Percentiles rank a stretch among this genome's conserved stretches.
Evolutionary conservation across 2,888 invertebrate genomes (phyloP).

Genomic region (Andrena dorsata): DNA sequence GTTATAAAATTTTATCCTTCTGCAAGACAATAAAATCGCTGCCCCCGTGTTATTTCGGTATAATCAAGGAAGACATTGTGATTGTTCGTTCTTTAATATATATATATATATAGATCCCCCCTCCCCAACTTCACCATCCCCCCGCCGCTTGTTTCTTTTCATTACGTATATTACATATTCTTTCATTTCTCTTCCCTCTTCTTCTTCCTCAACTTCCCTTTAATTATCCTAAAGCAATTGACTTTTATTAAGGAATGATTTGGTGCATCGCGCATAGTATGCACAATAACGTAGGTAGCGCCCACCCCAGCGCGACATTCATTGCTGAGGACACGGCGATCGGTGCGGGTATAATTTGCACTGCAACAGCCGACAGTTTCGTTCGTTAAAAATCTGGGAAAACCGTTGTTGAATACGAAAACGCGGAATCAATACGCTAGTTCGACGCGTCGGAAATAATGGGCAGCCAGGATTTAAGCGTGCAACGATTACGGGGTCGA

Average conservation of each 20-base stretch:
- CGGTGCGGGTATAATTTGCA: conserved; percentile 75
- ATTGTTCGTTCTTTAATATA: conserved; percentile 73
- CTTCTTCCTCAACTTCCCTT: conserved; percentile 4
- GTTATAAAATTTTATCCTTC: conserved; percentile 67
- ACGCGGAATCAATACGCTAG: not conserved
- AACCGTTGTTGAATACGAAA: not conserved
- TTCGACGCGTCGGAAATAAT: not conserved
- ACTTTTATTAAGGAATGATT: conserved; percentile 83
- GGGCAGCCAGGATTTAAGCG: not conserved
- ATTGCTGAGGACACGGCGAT: conserved; percentile 71
- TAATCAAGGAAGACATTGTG: conserved; percentile 77
- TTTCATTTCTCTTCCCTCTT: conserved; percentile 10
- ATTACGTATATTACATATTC: conserved; percentile 46
- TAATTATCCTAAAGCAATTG: conserved; percentile 82
- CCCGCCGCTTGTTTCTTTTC: conserved; percentile 27
- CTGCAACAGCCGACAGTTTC: conserved; percentile 66
- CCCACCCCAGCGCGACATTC: conserved; percentile 72
- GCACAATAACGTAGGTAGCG: conserved; percentile 74
- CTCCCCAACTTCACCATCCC: conserved; percentile 26
- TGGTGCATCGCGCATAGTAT: conserved; percentile 77
- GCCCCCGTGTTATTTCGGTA: conserved; percentile 74
- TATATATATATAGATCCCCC: conserved; percentile 45
- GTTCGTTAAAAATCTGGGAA: conserved; percentile 1
- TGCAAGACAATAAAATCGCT: conserved; percentile 74
- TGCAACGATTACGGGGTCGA: not conserved